A percentile compares a stretch with the other conserved stretches of the same genome.
These are phyloP conservation scores for Lates calcarifer DNA, from an alignment of 2,113 vertebrate species.

Conservation along the genomic window DNA sequence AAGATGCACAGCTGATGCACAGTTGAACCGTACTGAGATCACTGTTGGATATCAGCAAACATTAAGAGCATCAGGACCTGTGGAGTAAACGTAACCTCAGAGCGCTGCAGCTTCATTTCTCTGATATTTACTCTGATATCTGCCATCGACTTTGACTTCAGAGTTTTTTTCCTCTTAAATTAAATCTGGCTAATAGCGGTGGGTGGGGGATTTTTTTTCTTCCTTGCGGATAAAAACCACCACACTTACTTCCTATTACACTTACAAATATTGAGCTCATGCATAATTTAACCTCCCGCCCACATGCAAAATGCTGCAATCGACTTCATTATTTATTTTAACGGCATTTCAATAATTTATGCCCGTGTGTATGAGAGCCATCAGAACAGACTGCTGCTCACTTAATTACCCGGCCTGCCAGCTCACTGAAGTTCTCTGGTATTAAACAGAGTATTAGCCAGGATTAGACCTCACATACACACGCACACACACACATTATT, in stretches of 20 bases:
- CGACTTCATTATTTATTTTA: conserved; percentile 83
- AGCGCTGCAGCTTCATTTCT: not conserved
- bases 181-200: conserved; percentile 50
- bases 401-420: conserved; percentile 80
- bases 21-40: not conserved
- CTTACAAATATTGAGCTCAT: conserved; percentile 78
- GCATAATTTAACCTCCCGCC: conserved; percentile 83
- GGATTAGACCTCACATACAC: conserved; percentile 67
- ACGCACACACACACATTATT: conserved; percentile 43
- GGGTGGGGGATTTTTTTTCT: conserved; percentile 45
- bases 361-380: conserved; percentile 74
- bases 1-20: too few species aligned
- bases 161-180: conserved; percentile 28
- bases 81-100: not conserved
- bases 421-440: conserved; percentile 63
- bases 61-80: not conserved
- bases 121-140: conserved; percentile 49
- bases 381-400: conserved; percentile 75
- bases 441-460: conserved; percentile 76
- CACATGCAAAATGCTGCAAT: conserved; percentile 79
- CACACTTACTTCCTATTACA: conserved; percentile 75
- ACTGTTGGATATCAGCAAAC: not conserved
- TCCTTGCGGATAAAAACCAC: conserved; percentile 40
- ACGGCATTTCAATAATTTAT: conserved; percentile 83
- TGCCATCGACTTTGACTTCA: conserved; percentile 28